Evolutionary conservation across 2,797 vertebrate species (phyloP).

Genomic region (Chanos chanos): DNA sequence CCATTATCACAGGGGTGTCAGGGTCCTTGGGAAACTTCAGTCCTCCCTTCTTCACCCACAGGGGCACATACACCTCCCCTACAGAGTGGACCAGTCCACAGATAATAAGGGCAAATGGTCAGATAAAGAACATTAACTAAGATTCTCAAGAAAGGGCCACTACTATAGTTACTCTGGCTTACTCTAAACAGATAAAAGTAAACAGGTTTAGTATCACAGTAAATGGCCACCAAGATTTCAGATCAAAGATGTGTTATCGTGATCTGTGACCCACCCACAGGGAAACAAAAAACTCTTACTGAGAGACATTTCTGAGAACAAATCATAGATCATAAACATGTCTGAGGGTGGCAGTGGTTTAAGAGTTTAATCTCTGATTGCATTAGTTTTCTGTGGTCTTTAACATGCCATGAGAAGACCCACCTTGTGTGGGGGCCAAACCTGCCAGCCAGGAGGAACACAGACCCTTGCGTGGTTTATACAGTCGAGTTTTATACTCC

Average conservation of each 20-base stretch:
- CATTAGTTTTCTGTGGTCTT: neutral
- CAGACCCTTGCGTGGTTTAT: constrained; percentile 80
- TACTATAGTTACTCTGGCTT: too few species aligned
- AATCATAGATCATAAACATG: too few species aligned
- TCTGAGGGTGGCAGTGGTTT: too few species aligned
- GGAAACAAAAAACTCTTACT: too few species aligned
- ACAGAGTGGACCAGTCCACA: neutral
- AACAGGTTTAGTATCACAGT: too few species aligned
- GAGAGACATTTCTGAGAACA: too few species aligned
- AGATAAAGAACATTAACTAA: neutral
- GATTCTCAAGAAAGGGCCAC: too few species aligned
- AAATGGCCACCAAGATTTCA: too few species aligned
- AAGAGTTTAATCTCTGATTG: too few species aligned
- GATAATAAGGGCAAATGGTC: neutral
- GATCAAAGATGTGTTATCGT: too few species aligned
- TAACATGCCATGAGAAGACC: neutral
- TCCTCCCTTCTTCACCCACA: constrained; percentile 87
- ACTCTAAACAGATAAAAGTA: too few species aligned
- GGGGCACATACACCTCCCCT: constrained; percentile 76
- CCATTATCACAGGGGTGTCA: constrained; percentile 80
- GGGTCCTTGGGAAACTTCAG: constrained; percentile 76
- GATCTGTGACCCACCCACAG: too few species aligned
- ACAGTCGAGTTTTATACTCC: constrained; percentile 79
- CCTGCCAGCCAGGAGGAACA: constrained; percentile 93
- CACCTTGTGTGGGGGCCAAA: constrained; percentile 78